phyloP scores from a whole-genome alignment of 1,140 invertebrate species.

The Ridgeia piscesae region DNA sequence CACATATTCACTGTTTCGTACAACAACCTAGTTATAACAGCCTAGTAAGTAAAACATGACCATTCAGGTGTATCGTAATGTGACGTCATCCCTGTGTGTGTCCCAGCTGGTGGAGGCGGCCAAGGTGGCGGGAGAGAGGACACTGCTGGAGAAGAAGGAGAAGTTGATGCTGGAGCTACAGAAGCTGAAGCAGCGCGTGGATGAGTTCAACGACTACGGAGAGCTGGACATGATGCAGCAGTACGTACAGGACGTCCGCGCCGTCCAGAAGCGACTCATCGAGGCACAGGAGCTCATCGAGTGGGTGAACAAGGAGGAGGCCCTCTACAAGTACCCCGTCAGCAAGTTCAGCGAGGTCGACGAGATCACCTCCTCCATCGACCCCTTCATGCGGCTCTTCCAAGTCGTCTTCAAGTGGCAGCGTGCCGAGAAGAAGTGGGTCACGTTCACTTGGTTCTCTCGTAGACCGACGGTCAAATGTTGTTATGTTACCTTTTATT shows the following conservation, averaged over 20 bases:
- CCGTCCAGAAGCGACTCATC: conserved; percentile 73
- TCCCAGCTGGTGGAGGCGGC: conserved; percentile 71
- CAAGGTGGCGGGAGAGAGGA: conserved; percentile 80
- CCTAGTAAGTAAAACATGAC: background rate
- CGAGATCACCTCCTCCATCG: conserved; percentile 60
- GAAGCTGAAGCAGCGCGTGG: conserved; percentile 70
- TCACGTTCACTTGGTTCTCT: background rate
- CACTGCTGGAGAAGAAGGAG: conserved; percentile 68
- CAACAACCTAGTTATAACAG: no score
- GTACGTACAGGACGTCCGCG: conserved; percentile 67
- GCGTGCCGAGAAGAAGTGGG: conserved; percentile 71
- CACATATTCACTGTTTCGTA: no score
- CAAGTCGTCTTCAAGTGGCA: conserved; percentile 72
- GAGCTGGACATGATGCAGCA: conserved; percentile 60
- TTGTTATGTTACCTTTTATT: no score
- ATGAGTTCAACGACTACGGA: conserved; percentile 61
- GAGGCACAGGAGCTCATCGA: conserved; percentile 71
- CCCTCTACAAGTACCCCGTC: conserved; percentile 76
- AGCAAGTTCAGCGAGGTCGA: conserved; percentile 74
- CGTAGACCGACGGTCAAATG: background rate
- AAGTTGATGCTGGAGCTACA: conserved; percentile 71
- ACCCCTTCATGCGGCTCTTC: conserved; percentile 63
- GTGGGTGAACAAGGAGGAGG: conserved; percentile 75
- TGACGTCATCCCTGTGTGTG: background rate
- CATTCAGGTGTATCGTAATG: no score